Evolutionary conservation across 2,888 invertebrate genomes (phyloP).

Genomic region (Drosophila melanosoma): DNA sequence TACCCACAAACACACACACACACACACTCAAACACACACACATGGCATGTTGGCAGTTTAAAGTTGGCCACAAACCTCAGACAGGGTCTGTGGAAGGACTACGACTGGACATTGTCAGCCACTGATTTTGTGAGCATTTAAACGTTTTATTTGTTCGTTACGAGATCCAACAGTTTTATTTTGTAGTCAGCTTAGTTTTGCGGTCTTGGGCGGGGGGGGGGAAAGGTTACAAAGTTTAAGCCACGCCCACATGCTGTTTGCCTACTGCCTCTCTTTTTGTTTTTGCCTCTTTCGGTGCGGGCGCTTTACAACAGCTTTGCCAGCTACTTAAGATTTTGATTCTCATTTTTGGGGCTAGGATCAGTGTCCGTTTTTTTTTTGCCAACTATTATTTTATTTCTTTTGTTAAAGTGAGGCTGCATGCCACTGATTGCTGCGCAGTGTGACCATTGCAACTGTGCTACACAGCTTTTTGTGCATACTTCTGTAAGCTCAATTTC

Average conservation of each 20-base stretch:
- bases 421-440: slow-evolving; percentile 18
- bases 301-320: slow-evolving; percentile 56
- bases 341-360: slow-evolving; percentile 8
- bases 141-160: slow-evolving; percentile 75
- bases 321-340: slow-evolving; percentile 55
- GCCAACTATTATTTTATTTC: background rate
- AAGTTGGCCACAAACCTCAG: slow-evolving; percentile 74
- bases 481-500: slow-evolving; percentile 61
- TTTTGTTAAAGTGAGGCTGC: slow-evolving; percentile 36
- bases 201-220: slow-evolving; percentile 28
- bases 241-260: slow-evolving; percentile 46
- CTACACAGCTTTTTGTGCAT: slow-evolving; percentile 4
- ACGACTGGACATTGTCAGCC: slow-evolving; percentile 70
- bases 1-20: slow-evolving; percentile 19
- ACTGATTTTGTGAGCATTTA: slow-evolving; percentile 75
- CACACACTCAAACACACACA: slow-evolving; percentile 6
- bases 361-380: background rate
- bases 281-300: slow-evolving; percentile 32
- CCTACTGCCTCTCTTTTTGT: slow-evolving; percentile 23
- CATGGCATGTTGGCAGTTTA: slow-evolving; percentile 65
- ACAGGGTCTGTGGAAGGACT: slow-evolving; percentile 21
- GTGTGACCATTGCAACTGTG: slow-evolving; percentile 18
- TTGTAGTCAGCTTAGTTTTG: slow-evolving; percentile 72
- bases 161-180: slow-evolving; percentile 61
- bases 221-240: background rate